Percentiles rank a stretch among this genome's conserved stretches.
These are phyloP conservation scores for Adineta ricciae DNA, from an alignment of 2,888 invertebrate genomes.

Conservation along the genomic window DNA sequence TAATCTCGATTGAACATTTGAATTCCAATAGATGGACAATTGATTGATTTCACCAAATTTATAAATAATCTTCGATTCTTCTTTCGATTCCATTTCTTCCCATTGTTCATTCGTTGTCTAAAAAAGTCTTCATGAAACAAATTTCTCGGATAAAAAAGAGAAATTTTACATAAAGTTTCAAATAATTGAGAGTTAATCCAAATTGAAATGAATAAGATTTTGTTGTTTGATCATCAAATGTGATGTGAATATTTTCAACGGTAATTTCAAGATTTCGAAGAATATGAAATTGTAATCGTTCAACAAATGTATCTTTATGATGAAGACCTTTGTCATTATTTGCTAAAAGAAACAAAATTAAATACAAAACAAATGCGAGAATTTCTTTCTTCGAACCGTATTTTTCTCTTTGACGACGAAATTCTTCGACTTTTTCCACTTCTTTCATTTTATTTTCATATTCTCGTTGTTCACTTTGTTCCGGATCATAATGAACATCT, in stretches of 20 bases:
- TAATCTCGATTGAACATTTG: neutral
- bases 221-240: constrained; percentile 55
- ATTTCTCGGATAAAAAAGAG: too few species aligned
- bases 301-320: constrained; percentile 53
- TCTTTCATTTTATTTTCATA: constrained; percentile 70
- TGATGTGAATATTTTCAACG: constrained; percentile 54
- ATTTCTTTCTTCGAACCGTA: neutral
- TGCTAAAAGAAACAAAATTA: neutral
- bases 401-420: neutral
- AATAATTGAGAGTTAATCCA: constrained; percentile 68
- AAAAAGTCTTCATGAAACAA: too few species aligned
- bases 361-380: neutral
- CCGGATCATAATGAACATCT: constrained; percentile 71
- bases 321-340: constrained; percentile 41
- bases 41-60: constrained; percentile 38
- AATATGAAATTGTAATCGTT: constrained; percentile 55
- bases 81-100: constrained; percentile 62
- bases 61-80: constrained; percentile 61
- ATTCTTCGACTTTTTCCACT: constrained; percentile 66
- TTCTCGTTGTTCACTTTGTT: constrained; percentile 69
- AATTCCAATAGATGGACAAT: neutral
- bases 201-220: constrained; percentile 55
- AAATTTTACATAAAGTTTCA: constrained; percentile 26
- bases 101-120: constrained; percentile 77
- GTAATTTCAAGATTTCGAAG: constrained; percentile 56